A percentile compares a stretch with the other conserved stretches of the same genome.
Conservation (phyloP, 64 coral and sea anemone genomes). For the Montipora capricornis region DNA sequence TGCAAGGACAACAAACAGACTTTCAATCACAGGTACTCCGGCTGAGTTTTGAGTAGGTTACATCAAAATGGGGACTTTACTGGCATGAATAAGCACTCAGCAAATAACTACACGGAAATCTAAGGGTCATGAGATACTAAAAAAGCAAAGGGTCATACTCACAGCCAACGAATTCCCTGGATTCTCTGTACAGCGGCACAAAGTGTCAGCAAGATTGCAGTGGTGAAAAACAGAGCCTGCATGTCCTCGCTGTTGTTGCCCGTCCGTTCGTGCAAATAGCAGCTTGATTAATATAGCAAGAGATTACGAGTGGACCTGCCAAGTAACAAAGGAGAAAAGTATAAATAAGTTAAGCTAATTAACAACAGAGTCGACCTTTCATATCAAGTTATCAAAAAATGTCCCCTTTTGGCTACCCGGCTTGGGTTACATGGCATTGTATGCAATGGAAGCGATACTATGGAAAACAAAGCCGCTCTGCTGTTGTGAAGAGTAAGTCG, state of each 20-base stretch:
- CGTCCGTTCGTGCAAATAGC: conserved; percentile 19
- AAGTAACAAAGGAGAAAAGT: conserved; percentile 27
- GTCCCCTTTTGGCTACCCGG: not conserved
- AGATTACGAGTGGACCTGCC: conserved; percentile 38
- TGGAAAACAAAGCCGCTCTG: not conserved
- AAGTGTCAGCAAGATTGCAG: not conserved
- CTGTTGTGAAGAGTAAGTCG: not conserved
- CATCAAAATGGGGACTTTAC: not conserved
- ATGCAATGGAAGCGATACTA: not conserved
- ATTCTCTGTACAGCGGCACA: not conserved
- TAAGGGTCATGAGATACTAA: not conserved
- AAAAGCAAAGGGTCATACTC: conserved; percentile 12
- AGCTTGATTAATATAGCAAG: conserved; percentile 20
- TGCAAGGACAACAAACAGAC: not conserved
- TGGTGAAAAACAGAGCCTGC: conserved; percentile 16
- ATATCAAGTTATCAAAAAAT: conserved; percentile 54
- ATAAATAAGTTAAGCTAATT: conserved; percentile 64
- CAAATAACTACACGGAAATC: not conserved
- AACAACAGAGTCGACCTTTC: conserved; percentile 38
- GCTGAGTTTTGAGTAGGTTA: not conserved
- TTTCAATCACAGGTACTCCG: not conserved
- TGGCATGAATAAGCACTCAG: not conserved
- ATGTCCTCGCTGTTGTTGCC: not conserved
- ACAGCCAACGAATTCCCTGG: conserved; percentile 36
- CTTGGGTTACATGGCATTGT: conserved; percentile 27